Evolutionary conservation across 35 echinoderm and acorn worm species (phyloP).

Genomic region (Heliocidaris erythrogramma): DNA sequence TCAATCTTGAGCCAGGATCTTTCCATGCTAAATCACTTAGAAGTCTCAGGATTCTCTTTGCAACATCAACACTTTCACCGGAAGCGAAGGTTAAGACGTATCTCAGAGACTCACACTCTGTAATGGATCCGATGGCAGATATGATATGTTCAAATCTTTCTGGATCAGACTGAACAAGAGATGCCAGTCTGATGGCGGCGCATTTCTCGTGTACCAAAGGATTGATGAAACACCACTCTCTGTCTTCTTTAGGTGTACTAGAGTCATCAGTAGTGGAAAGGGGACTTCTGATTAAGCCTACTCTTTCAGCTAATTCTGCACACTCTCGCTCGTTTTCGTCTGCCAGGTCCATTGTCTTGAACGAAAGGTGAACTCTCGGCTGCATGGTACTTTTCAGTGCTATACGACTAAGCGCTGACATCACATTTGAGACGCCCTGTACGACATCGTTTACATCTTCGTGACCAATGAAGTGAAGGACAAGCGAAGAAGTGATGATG

Average conservation of each 20-base stretch:
- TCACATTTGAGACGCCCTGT: background rate
- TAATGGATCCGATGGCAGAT: background rate
- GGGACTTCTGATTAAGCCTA: background rate
- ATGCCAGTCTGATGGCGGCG: background rate
- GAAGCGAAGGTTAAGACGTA: slow-evolving; percentile 16
- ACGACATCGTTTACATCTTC: background rate
- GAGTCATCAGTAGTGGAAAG: background rate
- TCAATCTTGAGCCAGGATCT: background rate
- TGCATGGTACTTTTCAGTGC: background rate
- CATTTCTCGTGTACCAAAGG: slow-evolving; percentile 33
- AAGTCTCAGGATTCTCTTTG: background rate
- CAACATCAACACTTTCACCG: slow-evolving; percentile 7
- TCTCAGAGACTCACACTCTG: background rate
- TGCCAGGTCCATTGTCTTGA: background rate
- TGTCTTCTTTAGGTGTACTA: background rate
- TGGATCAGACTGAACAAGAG: background rate
- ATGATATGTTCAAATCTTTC: background rate
- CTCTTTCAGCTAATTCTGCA: background rate
- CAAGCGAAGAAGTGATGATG: background rate
- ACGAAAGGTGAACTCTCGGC: background rate
- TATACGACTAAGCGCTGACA: background rate
- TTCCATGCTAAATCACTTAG: slow-evolving; percentile 3
- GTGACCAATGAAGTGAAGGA: background rate
- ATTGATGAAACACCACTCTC: background rate
- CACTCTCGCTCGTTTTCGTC: background rate